Evolutionary conservation across 2,797 vertebrate species (phyloP).

Genomic region (Betta splendens): DNA sequence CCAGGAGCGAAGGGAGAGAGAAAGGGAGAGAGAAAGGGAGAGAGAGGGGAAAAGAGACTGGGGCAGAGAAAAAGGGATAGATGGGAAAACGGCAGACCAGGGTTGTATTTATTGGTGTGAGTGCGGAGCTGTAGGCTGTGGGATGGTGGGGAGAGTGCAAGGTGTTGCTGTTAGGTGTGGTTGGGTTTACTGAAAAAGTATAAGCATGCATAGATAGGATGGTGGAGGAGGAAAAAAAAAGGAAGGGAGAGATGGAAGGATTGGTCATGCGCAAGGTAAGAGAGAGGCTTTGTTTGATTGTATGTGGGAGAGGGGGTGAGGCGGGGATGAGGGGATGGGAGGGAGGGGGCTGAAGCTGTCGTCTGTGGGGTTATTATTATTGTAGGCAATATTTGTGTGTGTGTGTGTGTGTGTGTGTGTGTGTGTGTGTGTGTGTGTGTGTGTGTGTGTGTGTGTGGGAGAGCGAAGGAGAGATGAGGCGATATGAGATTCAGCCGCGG

Average conservation of each 20-base stretch:
- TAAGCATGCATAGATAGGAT: constrained; percentile 73
- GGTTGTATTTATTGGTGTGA: constrained; percentile 77
- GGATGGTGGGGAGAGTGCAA: constrained; percentile 74
- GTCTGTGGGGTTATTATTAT: constrained; percentile 82
- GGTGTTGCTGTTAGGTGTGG: constrained; percentile 79
- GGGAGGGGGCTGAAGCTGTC: constrained; percentile 75
- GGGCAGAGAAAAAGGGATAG: constrained; percentile 76
- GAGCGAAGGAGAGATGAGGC: constrained; percentile 64
- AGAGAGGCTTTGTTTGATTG: constrained; percentile 83
- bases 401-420: constrained; percentile 37
- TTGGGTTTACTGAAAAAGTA: constrained; percentile 67
- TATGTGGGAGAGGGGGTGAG: constrained; percentile 67
- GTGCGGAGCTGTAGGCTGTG: constrained; percentile 74
- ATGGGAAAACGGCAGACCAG: constrained; percentile 76
- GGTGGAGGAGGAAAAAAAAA: constrained; percentile 61
- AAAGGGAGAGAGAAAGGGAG: constrained; percentile 55
- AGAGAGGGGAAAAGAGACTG: constrained; percentile 64
- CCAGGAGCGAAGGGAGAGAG: constrained; percentile 78
- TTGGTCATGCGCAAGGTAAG: constrained; percentile 85
- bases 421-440: constrained; percentile 42
- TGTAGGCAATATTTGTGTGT: constrained; percentile 72
- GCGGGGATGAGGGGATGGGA: constrained; percentile 57
- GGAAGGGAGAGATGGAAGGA: constrained; percentile 78
- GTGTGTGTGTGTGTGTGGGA: constrained; percentile 37
- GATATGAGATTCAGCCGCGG: constrained; percentile 74